Evolutionary conservation across 2,797 vertebrate genomes (phyloP).

Genomic region (Myripristis murdjan): DNA sequence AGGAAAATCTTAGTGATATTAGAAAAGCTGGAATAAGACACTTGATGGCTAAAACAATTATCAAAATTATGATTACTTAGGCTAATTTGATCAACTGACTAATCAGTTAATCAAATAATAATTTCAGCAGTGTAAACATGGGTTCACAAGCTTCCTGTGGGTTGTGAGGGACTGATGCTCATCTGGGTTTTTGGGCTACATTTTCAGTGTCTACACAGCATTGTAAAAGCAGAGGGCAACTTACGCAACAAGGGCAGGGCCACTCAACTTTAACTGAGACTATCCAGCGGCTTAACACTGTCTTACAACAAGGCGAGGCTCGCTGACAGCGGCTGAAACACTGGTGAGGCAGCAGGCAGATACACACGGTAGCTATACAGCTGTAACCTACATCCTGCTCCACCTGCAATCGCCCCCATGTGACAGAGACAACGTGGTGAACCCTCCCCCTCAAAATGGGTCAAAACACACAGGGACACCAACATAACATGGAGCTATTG

Average conservation of each 20-base stretch:
- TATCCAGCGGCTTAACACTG: neutral
- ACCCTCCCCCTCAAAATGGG: neutral
- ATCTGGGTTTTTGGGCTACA: neutral
- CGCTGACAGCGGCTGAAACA: neutral
- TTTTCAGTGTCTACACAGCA: neutral
- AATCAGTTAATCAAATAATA: no score
- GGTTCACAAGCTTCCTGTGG: neutral
- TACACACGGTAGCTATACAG: neutral
- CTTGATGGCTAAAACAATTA: no score
- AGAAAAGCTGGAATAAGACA: no score
- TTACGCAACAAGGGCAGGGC: neutral
- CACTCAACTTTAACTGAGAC: neutral
- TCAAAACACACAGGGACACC: neutral
- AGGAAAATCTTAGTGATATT: no score
- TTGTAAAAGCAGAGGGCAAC: neutral
- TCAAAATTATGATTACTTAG: no score
- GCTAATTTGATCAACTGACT: no score
- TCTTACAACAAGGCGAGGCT: neutral
- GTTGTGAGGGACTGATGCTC: neutral
- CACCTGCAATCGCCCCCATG: neutral
- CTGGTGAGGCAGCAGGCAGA: neutral
- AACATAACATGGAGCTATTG: neutral
- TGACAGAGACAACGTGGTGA: slow-evolving; percentile 7
- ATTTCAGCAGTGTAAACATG: neutral
- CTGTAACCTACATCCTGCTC: slow-evolving; percentile 10